Base-by-base conservation (phyloP, 1,140 invertebrate species). In the Anagrus nilaparvatae region DNA sequence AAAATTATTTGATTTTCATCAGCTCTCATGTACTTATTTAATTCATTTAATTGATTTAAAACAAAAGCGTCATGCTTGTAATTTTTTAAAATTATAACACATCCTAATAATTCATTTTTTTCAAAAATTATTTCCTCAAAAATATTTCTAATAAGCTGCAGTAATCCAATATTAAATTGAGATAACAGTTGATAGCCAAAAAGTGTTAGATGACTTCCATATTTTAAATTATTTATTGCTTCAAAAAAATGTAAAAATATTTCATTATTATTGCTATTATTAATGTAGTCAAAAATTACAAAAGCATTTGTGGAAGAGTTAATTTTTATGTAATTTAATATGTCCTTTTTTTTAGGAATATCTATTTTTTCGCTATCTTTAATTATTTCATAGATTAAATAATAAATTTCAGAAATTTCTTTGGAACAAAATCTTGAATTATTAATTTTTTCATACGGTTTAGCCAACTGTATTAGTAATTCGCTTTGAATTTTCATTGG, bases 361-460 rank as follows among this genome's bases (percentile, higher is more conserved):
- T 43, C 38, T 30, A 35, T 37, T 43, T 52, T 57, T 13, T 57
- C 45, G 25, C 44, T 43, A 13, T 38, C 5, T 7, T 52, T 39
- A 7, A 37, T 53, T 17, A 58, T 64, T 40, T 54, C 33, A 33
- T 67, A 65, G 34, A 39, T 17, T 3, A 65, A 18, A 50, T 51
- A 47, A 3, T 62, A 40, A 31, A 66, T 49, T 20, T 31, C 34
- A 7, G n/a, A 28, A 25, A 63, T 43, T 19, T 28, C 27, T 5
- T n/a, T 21, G 4, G 40, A 14, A 40, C 62, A 65, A 45, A 69
- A 70, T 53, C 56, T 62, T 5, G 68, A 68, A 38, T 53, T 67
- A 21, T 43, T 10, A 23, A 67, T 42, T 54, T 38, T 60, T 5
- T 40, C 9, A 40, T 58, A 65, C 10, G 49, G 34, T 43, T 55